These are phyloP conservation scores for Volucella bombylans DNA, from an alignment of 2,888 invertebrate species.

Conservation along the genomic window DNA sequence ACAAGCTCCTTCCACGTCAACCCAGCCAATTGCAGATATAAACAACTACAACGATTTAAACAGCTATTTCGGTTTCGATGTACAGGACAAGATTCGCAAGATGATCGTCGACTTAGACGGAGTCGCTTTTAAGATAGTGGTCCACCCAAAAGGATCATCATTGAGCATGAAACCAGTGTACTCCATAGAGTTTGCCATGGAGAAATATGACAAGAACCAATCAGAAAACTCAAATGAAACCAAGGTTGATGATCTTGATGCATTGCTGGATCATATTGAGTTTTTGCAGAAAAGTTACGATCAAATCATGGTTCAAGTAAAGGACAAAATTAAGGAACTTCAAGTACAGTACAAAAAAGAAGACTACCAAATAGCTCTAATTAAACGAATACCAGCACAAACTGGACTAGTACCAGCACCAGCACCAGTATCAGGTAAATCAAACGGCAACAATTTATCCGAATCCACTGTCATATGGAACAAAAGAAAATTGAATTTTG, in stretches of 20 bases:
- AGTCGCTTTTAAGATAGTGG: constrained; percentile 6
- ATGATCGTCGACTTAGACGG: constrained; percentile 8
- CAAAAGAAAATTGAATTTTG: constrained; percentile 3
- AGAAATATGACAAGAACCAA: neutral
- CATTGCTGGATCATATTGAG: constrained; percentile 21
- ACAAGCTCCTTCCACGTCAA: no score
- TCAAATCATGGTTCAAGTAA: neutral
- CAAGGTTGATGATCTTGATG: neutral
- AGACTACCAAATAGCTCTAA: constrained; percentile 5
- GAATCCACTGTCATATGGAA: no score
- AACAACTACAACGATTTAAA: neutral
- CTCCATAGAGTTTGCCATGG: neutral
- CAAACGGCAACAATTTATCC: no score
- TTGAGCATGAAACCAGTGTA: no score
- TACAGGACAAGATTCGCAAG: constrained; percentile 16
- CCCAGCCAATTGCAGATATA: neutral
- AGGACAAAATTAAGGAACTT: constrained; percentile 10
- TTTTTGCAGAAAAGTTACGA: neutral
- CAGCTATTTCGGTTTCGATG: neutral
- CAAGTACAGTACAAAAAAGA: constrained; percentile 1
- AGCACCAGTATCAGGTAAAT: neutral
- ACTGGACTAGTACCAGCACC: neutral
- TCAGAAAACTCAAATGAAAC: neutral
- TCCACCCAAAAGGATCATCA: constrained; percentile 13
- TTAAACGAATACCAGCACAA: neutral